Evolutionary conservation across 2,113 vertebrate genomes (phyloP).

Genomic region (Nesogale talazaci): DNA sequence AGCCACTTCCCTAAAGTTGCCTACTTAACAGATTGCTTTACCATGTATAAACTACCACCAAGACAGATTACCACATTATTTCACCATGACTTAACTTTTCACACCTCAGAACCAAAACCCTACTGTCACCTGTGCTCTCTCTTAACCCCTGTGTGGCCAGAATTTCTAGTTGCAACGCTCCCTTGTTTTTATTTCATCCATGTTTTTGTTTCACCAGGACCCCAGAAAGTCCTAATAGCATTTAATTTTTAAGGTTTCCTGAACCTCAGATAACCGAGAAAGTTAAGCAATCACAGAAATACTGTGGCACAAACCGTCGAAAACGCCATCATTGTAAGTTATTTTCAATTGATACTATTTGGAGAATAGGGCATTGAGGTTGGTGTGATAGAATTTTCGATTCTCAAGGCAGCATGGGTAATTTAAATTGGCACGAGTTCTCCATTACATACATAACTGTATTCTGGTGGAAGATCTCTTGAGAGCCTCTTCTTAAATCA

Average conservation of each 20-base stretch:
- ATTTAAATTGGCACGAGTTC: constrained; percentile 63
- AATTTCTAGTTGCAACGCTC: background rate
- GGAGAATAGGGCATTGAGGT: constrained; percentile 54
- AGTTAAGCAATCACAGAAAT: background rate
- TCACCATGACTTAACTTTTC: background rate
- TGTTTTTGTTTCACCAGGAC: constrained; percentile 17
- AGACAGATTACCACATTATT: background rate
- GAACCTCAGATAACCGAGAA: background rate
- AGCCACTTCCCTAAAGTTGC: constrained; percentile 26
- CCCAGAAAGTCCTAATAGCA: background rate
- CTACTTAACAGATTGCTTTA: constrained; percentile 48
- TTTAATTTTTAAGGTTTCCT: constrained; percentile 26
- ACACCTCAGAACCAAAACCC: background rate
- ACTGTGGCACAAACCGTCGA: background rate
- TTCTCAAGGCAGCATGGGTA: constrained; percentile 24
- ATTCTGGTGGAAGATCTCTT: constrained; percentile 62
- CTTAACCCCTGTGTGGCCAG: background rate
- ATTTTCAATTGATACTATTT: constrained; percentile 57
- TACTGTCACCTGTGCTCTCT: background rate
- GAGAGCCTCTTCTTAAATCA: constrained; percentile 60
- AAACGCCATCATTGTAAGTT: constrained; percentile 44
- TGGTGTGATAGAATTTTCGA: constrained; percentile 63
- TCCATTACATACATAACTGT: constrained; percentile 63
- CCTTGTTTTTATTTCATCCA: background rate
- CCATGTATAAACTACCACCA: background rate